Evolutionary conservation across 2,113 vertebrate species (phyloP).

Genomic region (Benitochromis conjunctus): DNA sequence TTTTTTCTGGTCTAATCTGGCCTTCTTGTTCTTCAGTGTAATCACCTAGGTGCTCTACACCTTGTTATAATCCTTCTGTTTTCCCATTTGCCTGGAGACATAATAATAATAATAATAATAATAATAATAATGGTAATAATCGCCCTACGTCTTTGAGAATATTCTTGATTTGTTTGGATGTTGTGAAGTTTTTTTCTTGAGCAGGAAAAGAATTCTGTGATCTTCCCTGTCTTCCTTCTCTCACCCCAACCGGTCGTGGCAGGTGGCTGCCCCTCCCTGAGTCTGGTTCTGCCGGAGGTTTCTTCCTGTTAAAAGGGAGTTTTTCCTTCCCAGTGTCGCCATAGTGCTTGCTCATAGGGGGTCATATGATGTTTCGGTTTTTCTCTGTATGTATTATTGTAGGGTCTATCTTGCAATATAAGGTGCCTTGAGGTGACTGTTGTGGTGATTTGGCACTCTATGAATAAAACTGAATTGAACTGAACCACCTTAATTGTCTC

Average conservation of each 20-base stretch:
- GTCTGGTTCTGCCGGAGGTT: neutral
- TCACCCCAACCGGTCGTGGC: fast-evolving
- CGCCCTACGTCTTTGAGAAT: too few species aligned
- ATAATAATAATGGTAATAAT: neutral
- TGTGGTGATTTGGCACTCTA: neutral
- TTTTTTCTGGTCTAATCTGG: neutral
- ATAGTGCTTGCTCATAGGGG: neutral
- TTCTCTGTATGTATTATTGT: neutral
- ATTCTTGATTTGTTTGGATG: too few species aligned
- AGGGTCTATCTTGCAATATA: neutral
- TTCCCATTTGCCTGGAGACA: neutral
- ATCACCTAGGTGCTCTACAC: neutral
- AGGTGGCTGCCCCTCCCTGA: neutral
- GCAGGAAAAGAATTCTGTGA: too few species aligned
- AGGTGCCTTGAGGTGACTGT: fast-evolving
- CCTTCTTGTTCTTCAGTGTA: neutral
- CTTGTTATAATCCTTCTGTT: neutral
- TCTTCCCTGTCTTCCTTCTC: neutral
- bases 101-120: neutral
- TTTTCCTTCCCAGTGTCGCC: fast-evolving
- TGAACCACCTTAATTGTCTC: fast-evolving
- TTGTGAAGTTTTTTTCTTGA: too few species aligned
- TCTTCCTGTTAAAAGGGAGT: neutral
- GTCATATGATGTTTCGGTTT: neutral
- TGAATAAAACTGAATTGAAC: neutral